A percentile compares a stretch with the other conserved stretches of the same genome.
These are phyloP conservation scores for Cerastis rubricosa DNA, from an alignment of 2,888 invertebrate genomes.

Conservation along the genomic window DNA sequence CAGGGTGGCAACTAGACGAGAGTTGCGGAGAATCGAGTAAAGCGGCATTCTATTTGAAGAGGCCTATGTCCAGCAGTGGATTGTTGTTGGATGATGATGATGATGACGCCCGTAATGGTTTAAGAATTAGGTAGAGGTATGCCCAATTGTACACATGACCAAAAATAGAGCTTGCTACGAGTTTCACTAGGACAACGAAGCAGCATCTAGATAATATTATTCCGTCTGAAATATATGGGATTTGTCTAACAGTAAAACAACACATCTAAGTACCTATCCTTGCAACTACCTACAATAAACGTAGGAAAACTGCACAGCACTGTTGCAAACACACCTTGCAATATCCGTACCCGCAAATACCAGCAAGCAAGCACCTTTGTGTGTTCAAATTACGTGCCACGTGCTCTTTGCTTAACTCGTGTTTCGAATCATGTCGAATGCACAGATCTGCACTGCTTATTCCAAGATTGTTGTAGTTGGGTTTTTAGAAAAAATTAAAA, in stretches of 20 bases:
- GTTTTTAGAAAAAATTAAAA: not conserved
- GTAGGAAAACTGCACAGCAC: not conserved
- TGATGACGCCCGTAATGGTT: too few species aligned
- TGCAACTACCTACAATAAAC: not conserved
- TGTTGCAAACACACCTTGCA: not conserved
- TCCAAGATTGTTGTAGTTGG: not conserved
- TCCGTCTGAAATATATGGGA: not conserved
- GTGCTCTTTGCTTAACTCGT: not conserved
- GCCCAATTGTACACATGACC: not conserved
- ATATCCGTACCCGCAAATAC: not conserved
- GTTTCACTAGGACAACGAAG: not conserved
- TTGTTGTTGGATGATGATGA: too few species aligned
- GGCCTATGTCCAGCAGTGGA: too few species aligned
- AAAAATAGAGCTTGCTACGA: not conserved
- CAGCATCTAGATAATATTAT: not conserved
- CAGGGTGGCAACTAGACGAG: too few species aligned
- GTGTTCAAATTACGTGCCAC: not conserved
- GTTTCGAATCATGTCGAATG: not conserved
- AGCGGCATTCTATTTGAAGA: too few species aligned
- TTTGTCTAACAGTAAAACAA: not conserved
- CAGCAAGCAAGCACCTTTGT: slow-evolving; percentile 5
- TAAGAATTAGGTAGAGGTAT: not conserved
- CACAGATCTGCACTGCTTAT: not conserved
- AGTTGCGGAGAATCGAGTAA: too few species aligned
- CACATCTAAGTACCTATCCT: not conserved